Evolutionary conservation across 1,140 invertebrate genomes (phyloP).

Genomic region (Rhizoglyphus robini): DNA sequence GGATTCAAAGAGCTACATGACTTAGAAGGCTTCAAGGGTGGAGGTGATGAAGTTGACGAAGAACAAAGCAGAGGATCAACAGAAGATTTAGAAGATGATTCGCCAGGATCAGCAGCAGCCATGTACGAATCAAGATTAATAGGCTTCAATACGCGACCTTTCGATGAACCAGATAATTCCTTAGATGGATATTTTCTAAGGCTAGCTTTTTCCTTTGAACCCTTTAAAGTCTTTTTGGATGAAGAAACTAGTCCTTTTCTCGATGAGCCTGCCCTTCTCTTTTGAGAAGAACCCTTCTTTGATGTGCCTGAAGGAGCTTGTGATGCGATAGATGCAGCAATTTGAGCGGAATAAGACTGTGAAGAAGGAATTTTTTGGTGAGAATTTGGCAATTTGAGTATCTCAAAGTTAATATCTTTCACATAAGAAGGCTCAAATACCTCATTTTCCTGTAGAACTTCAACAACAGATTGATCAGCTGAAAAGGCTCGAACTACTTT

Average conservation of each 20-base stretch:
- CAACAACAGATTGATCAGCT: slow-evolving; percentile 1
- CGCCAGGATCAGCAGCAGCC: not conserved
- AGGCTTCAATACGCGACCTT: too few relatives aligned
- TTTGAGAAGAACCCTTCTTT: too few relatives aligned
- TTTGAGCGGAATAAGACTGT: not conserved
- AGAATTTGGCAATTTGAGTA: not conserved
- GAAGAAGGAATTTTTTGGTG: not conserved
- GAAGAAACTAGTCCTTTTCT: not conserved
- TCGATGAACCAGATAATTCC: not conserved
- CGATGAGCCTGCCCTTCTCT: not conserved
- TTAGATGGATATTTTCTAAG: not conserved
- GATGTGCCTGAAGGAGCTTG: too few relatives aligned
- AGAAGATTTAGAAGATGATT: not conserved
- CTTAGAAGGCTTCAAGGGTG: too few relatives aligned
- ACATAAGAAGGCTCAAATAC: not conserved
- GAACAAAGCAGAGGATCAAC: not conserved
- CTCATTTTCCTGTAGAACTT: not conserved
- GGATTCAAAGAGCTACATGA: too few relatives aligned
- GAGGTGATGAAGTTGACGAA: not conserved
- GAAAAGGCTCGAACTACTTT: slow-evolving; percentile 14
- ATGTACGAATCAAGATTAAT: too few relatives aligned
- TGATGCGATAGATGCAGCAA: too few relatives aligned
- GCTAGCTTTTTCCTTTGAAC: not conserved
- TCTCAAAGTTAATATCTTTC: not conserved
- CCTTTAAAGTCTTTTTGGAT: not conserved